Evolutionary conservation across 2,113 vertebrate species (phyloP), one percentile per base, ranked within the genome.

Genomic region (Scolopax mira): DNA sequence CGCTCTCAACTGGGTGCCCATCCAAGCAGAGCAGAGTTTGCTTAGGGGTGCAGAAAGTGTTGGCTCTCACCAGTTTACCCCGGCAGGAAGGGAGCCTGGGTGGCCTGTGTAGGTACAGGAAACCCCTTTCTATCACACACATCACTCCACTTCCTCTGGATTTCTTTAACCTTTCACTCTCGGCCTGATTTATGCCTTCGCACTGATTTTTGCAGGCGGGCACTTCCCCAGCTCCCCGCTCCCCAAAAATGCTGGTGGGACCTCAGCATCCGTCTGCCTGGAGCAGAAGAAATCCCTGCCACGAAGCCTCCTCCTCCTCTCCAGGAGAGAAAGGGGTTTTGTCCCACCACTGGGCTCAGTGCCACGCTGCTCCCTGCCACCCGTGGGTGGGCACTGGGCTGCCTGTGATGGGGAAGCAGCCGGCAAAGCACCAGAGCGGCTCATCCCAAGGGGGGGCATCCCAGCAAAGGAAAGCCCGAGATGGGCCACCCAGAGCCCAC

Each of bases 101-200:
- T 95, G 95, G 94, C 95, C 91, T 6, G 17, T 5, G 72, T 66
- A 88, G 75, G 93, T 90, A 83, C 89, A 97, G 95, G 96, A 97
- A 97, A 95, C 91, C 88, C 88, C 91, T 93, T 67, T 93, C 88
- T 79, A 93, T 71, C 85, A 54, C 24, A 1, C 85, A 55, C 94
- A 96, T 94, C 92, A 7, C 77, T 51, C 88, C 11, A 42, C 77
- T 96, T 97, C 94, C 93, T 96, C 96, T 93, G 90, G 85, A 91
- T 96, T 95, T 94, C 94, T 93, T 96, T 96, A 96, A 89, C 95
- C 96, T 96, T 96, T 96, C 95, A 81, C 96, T 96, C 89, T 71
- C 9, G 1, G 91, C 80, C 87, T 89, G 94, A 96, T 94, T 96
- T 95, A 91, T 90, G 82, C 85, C 72, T 83, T 88, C 85, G 80